Conservation (phyloP, 2,888 invertebrate species). For the Patella depressa region DNA sequence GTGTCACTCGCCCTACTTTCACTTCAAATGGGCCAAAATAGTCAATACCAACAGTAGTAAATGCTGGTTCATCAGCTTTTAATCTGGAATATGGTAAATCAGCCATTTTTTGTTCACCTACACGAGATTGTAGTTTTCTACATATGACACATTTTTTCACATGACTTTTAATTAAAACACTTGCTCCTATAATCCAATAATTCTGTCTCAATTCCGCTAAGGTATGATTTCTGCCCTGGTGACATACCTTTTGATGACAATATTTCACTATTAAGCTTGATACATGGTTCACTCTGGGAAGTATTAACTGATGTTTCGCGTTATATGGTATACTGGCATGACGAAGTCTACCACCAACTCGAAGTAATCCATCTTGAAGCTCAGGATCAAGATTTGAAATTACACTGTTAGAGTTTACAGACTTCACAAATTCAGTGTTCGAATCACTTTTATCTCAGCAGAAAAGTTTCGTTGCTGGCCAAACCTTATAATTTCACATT, state of each 20-base stretch:
- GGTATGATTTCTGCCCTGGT: slow-evolving; percentile 21
- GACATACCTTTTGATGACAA: slow-evolving; percentile 15
- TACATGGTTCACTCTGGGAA: neutral
- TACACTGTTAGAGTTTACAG: neutral
- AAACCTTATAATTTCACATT: neutral
- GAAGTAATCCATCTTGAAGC: slow-evolving; percentile 11
- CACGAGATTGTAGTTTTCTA: neutral
- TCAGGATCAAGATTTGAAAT: slow-evolving; percentile 6
- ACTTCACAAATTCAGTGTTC: neutral
- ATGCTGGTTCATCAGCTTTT: slow-evolving; percentile 7
- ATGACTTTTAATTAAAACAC: neutral
- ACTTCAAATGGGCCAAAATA: slow-evolving; percentile 26
- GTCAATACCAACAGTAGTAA: slow-evolving; percentile 18
- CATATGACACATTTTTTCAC: neutral
- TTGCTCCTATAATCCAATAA: slow-evolving; percentile 21
- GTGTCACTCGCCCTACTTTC: neutral
- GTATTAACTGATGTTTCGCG: slow-evolving; percentile 17
- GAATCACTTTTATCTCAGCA: neutral
- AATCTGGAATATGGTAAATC: slow-evolving; percentile 22
- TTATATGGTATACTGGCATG: neutral
- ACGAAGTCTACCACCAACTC: slow-evolving; percentile 24
- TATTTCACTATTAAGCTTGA: neutral
- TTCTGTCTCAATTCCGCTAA: slow-evolving; percentile 15
- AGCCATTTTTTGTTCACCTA: slow-evolving; percentile 23
- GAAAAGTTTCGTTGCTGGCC: neutral